Evolutionary conservation across 2,113 vertebrate species (phyloP).

Genomic region (Ciconia maguari): DNA sequence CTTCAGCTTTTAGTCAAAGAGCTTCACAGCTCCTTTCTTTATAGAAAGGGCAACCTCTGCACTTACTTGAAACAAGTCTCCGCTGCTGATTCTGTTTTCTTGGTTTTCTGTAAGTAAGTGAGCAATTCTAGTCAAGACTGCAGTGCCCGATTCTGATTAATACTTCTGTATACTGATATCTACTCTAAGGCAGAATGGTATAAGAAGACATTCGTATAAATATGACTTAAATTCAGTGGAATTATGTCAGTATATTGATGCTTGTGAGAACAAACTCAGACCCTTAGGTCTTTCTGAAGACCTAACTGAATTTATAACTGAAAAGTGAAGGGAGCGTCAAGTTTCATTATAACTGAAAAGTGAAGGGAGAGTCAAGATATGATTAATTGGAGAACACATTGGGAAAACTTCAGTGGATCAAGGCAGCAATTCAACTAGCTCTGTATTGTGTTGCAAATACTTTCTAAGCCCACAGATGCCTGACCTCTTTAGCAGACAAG

Average conservation of each 20-base stretch:
- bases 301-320: background rate
- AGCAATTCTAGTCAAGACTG: background rate
- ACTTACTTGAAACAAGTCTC: background rate
- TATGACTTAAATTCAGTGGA: background rate
- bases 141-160: background rate
- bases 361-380: background rate
- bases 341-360: background rate
- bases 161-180: background rate
- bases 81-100: background rate
- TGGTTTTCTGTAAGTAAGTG: background rate
- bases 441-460: background rate
- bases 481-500: background rate
- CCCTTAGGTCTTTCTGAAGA: background rate
- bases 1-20: slow-evolving; percentile 9
- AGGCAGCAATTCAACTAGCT: background rate
- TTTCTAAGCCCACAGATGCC: background rate
- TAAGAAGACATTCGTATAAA: background rate
- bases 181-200: background rate
- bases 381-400: background rate
- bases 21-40: background rate
- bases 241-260: background rate
- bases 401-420: background rate
- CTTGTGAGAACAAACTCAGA: background rate
- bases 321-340: background rate
- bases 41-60: background rate